Evolutionary conservation across 2,888 invertebrate genomes (phyloP).

Genomic region (Strigamia transsilvanica): DNA sequence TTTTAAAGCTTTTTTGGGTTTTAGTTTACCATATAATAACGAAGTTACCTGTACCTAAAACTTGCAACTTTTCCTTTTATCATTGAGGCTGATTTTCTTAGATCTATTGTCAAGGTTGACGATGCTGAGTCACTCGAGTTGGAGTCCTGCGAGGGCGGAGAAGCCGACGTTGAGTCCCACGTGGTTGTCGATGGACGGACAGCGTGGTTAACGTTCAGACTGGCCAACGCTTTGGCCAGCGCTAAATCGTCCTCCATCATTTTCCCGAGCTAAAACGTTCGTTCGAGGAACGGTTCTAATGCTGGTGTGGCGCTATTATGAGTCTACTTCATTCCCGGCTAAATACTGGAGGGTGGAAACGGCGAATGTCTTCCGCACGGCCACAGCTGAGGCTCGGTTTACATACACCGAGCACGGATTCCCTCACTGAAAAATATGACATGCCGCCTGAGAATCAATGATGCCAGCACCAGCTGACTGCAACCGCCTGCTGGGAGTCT

Average conservation of each 20-base stretch:
- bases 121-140: slow-evolving; percentile 28
- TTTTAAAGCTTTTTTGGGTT: not conserved
- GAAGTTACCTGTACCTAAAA: slow-evolving; percentile 49
- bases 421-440: not conserved
- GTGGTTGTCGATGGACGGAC: not conserved
- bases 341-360: not conserved
- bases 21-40: not conserved
- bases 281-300: not conserved
- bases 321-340: not conserved
- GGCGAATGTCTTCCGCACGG: not conserved
- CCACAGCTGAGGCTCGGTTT: slow-evolving; percentile 34
- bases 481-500: not conserved
- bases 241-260: slow-evolving; percentile 80
- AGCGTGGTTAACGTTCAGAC: slow-evolving; percentile 64
- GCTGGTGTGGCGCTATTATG: not conserved
- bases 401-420: slow-evolving; percentile 6
- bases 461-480: not conserved
- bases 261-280: slow-evolving; percentile 54
- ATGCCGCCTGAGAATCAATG: slow-evolving; percentile 31
- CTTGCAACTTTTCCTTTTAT: slow-evolving; percentile 38
- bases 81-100: slow-evolving; percentile 14
- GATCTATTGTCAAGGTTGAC: not conserved
- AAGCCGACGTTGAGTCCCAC: not conserved
- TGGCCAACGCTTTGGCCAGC: slow-evolving; percentile 76
- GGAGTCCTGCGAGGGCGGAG: not conserved